Conservation (phyloP, 2,113 vertebrate species). For the Lampris megalopsis region DNA sequence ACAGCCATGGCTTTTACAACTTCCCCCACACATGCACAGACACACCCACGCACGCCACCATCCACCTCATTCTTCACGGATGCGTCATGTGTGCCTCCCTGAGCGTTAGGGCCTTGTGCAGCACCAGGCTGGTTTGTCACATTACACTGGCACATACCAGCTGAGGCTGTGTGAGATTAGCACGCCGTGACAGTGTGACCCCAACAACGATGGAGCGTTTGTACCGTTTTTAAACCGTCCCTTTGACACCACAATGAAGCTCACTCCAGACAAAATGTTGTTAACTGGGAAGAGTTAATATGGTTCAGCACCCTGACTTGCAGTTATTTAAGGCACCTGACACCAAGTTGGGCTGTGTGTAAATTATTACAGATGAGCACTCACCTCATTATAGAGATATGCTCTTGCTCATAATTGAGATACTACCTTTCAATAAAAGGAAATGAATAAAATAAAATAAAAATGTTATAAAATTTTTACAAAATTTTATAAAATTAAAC, state of each 20-base stretch:
- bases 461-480: too few species aligned
- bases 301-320: too few species aligned
- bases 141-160: conserved; percentile 58
- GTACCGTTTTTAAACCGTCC: conserved; percentile 24
- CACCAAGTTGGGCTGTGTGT: conserved; percentile 21
- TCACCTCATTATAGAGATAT: not conserved
- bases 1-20: conserved; percentile 33
- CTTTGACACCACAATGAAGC: not conserved
- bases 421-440: too few species aligned
- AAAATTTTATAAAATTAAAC: too few species aligned
- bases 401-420: too few species aligned
- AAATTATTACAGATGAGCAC: not conserved
- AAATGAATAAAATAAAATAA: too few species aligned
- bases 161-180: conserved; percentile 73
- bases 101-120: conserved; percentile 7
- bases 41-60: not conserved
- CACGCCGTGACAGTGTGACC: conserved; percentile 44
- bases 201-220: conserved; percentile 56
- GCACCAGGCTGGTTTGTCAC: conserved; percentile 70
- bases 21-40: conserved; percentile 35
- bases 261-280: not conserved
- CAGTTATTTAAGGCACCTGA: conserved; percentile 27
- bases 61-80: conserved; percentile 25
- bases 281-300: too few species aligned
- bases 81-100: not conserved